phyloP scores from a whole-genome alignment of 1,140 invertebrate genomes.

The Neodiprion pinetum region DNA sequence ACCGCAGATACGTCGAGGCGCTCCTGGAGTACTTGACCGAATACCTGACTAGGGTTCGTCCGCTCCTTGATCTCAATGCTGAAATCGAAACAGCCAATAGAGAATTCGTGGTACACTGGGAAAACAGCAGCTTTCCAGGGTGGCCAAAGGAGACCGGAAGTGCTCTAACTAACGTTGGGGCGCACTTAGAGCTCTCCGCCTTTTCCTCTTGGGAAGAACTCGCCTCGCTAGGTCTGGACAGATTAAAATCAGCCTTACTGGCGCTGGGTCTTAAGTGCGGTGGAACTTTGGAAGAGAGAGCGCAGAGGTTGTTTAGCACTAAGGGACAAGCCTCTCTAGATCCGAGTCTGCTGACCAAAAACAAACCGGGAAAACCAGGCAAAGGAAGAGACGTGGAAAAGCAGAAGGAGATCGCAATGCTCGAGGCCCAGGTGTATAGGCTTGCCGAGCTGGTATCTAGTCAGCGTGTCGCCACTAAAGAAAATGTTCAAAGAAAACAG shows the following conservation, averaged over 20 bases:
- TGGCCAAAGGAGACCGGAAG: slow-evolving; percentile 98
- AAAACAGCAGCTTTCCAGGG: slow-evolving; percentile 87
- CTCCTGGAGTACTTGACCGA: slow-evolving; percentile 89
- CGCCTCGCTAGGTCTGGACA: slow-evolving; percentile 94
- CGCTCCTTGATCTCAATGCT: slow-evolving; percentile 84
- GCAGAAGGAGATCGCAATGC: slow-evolving; percentile 81
- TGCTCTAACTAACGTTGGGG: slow-evolving; percentile 90
- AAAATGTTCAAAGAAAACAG: slow-evolving; percentile 98
- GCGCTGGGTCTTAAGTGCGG: slow-evolving; percentile 98
- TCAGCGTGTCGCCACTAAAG: slow-evolving; percentile 90
- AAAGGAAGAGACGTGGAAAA: slow-evolving; percentile 74
- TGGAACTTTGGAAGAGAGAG: slow-evolving; percentile 96
- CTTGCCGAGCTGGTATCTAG: slow-evolving; percentile 83
- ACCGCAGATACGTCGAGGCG: slow-evolving; percentile 85
- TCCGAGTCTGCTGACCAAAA: slow-evolving; percentile 89
- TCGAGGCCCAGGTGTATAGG: slow-evolving; percentile 91
- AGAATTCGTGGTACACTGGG: slow-evolving; percentile 91
- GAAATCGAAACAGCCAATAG: slow-evolving; percentile 80
- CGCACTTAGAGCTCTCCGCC: slow-evolving; percentile 94
- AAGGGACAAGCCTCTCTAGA: slow-evolving; percentile 94
- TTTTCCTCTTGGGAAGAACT: slow-evolving; percentile 98
- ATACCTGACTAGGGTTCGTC: slow-evolving; percentile 88
- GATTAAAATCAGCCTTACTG: slow-evolving; percentile 96
- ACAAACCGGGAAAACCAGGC: slow-evolving; percentile 71
- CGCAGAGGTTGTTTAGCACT: slow-evolving; percentile 92